Base-by-base conservation (phyloP, 2,888 invertebrate species). In the Ennomos fuscantarius region DNA sequence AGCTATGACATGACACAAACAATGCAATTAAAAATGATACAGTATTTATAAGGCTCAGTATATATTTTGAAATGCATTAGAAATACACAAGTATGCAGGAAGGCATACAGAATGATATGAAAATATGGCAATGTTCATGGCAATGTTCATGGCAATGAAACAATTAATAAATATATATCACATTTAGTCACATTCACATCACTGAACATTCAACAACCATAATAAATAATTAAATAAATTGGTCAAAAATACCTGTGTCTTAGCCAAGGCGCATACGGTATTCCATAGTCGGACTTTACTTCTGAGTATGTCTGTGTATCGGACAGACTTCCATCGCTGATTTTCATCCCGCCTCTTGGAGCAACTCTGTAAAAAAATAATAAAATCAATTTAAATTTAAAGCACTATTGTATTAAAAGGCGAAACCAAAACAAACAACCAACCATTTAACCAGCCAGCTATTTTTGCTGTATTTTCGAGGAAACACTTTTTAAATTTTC, bases 191-290 rank as follows among this genome's bases (percentile, higher is more conserved):
- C 44, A 58, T 51, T 60, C 58, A 65, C 55, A 65, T 51, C 62
- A 70, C 57, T 63, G 57, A 43, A 62, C 58, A 56, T 45, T 50
- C 45, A 41, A 56, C 55, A 44, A 49, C 24, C n/a, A 34, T 15
- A 24, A 53, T 39, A 41, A 6, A 49, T 37, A 37, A 36, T 24
- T 50, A 9, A 39, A 58, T 48, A 60, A 45, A n/a, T 64, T 63
- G 69, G 61, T 59, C 71, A 57, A n/a, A n/a, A n/a, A 76, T 88
- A 94, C 94, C 97, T 97, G 86, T 97, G 97, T 81, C 97, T 94
- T 75, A 97, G 93, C 97, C 97, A 97, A 64, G 96, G 96, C 13
- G 96, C 95, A 79, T 97, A 97, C 0, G 96, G 96, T 75, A 96
- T 96, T 48, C 95, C 95, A 78, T 96, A 96, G 76, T 96, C 96